Evolutionary conservation across 2,797 vertebrate species (phyloP).

Genomic region (Eutrigla gurnardus): DNA sequence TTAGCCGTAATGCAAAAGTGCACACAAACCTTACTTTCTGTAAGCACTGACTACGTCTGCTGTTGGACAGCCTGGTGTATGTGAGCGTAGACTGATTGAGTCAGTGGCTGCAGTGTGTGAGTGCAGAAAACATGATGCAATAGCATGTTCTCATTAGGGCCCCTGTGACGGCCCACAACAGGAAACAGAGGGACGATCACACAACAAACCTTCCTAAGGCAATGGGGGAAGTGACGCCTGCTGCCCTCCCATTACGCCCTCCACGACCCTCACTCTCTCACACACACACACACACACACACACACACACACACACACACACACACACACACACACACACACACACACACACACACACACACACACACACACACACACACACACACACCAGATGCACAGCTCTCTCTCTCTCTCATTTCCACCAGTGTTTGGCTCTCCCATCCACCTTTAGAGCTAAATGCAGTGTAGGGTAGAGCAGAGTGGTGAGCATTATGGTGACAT

Average conservation of each 20-base stretch:
- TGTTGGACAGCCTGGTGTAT: background rate
- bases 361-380: background rate
- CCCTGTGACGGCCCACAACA: slow-evolving; percentile 40
- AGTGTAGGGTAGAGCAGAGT: slow-evolving; percentile 91
- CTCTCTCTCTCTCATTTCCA: slow-evolving; percentile 66
- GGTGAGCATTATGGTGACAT: slow-evolving; percentile 97
- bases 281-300: slow-evolving; percentile 22
- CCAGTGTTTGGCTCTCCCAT: slow-evolving; percentile 63
- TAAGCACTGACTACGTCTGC: background rate
- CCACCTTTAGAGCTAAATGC: slow-evolving; percentile 70
- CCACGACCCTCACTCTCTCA: slow-evolving; percentile 28
- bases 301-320: slow-evolving; percentile 27
- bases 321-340: slow-evolving; percentile 43
- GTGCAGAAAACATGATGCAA: slow-evolving; percentile 49
- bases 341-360: slow-evolving; percentile 16
- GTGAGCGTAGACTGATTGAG: background rate
- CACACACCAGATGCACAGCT: slow-evolving; percentile 45
- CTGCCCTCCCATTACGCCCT: slow-evolving; percentile 77
- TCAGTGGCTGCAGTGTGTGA: slow-evolving; percentile 2
- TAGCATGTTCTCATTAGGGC: slow-evolving; percentile 51
- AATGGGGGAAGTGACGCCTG: slow-evolving; percentile 91
- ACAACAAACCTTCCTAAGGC: slow-evolving; percentile 90
- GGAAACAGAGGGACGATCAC: slow-evolving; percentile 79
- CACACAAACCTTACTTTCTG: background rate
- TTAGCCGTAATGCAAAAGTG: slow-evolving; percentile 1